A percentile compares a stretch with the other conserved stretches of the same genome.
Evolutionary conservation across 2,797 vertebrate species (phyloP).

Genomic region (Lycodopsis pacificus): DNA sequence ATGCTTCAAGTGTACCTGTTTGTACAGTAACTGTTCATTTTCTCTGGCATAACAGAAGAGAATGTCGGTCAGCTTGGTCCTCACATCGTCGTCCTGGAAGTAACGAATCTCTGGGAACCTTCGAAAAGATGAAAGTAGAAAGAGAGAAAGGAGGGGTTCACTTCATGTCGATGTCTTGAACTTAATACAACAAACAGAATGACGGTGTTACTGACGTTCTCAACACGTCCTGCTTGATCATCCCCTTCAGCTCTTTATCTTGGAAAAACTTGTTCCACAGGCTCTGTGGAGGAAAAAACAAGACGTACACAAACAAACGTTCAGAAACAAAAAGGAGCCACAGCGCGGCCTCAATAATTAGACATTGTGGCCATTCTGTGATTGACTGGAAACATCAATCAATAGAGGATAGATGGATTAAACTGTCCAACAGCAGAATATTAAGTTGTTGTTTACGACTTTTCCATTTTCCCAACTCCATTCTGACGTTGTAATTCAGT

Average conservation of each 20-base stretch:
- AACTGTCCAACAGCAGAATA: neutral
- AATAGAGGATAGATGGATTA: neutral
- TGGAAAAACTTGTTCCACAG: conserved; percentile 99
- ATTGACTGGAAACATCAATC: neutral
- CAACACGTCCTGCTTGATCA: conserved; percentile 97
- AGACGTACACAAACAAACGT: neutral
- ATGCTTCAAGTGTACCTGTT: conserved; percentile 87
- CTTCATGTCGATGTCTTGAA: neutral
- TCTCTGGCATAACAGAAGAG: conserved; percentile 99
- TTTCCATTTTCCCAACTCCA: no score
- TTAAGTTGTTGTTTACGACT: no score
- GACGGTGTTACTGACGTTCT: conserved; percentile 90
- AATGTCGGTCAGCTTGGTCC: conserved; percentile 98
- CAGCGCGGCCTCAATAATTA: neutral
- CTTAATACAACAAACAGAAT: neutral
- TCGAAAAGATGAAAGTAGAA: conserved; percentile 49
- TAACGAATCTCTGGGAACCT: conserved; percentile 99
- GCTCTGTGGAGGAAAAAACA: conserved; percentile 85
- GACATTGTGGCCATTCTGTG: neutral
- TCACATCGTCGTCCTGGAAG: conserved; percentile 96
- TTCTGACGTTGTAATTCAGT: no score
- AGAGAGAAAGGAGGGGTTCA: neutral
- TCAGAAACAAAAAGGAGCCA: neutral
- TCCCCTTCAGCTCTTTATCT: conserved; percentile 97
- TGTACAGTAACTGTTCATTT: conserved; percentile 98